Evolutionary conservation across 2,113 vertebrate species (phyloP).

Genomic region (Serinus canaria): DNA sequence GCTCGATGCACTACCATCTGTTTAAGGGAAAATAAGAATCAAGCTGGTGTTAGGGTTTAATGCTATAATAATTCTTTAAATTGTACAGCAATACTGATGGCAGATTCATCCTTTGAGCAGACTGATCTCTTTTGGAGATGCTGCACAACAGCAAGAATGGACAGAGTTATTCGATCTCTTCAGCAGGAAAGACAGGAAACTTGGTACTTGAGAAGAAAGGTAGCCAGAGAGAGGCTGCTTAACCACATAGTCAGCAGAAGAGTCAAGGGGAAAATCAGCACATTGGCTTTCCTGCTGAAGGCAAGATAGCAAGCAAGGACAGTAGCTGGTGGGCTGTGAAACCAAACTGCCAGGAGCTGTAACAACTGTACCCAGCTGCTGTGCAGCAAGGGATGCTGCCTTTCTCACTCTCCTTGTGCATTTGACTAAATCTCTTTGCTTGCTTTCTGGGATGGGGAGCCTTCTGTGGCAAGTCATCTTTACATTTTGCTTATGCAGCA

Average conservation of each 20-base stretch:
- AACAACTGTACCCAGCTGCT: not conserved
- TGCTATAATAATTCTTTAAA: not conserved
- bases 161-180: not conserved
- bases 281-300: not conserved
- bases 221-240: not conserved
- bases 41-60: not conserved
- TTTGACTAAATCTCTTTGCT: not conserved
- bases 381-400: not conserved
- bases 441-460: not conserved
- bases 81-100: not conserved
- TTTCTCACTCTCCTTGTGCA: not conserved
- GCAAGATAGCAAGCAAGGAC: not conserved
- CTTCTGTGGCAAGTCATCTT: not conserved
- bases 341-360: not conserved
- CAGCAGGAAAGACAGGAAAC: not conserved
- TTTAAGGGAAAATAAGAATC: not conserved
- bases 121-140: not conserved
- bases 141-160: not conserved
- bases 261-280: not conserved
- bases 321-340: not conserved
- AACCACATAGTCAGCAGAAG: not conserved
- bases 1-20: not conserved
- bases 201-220: not conserved
- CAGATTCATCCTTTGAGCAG: not conserved
- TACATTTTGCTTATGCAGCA: not conserved